Base-by-base conservation (phyloP, 2,113 vertebrate genomes). In the Notechis scutatus region DNA sequence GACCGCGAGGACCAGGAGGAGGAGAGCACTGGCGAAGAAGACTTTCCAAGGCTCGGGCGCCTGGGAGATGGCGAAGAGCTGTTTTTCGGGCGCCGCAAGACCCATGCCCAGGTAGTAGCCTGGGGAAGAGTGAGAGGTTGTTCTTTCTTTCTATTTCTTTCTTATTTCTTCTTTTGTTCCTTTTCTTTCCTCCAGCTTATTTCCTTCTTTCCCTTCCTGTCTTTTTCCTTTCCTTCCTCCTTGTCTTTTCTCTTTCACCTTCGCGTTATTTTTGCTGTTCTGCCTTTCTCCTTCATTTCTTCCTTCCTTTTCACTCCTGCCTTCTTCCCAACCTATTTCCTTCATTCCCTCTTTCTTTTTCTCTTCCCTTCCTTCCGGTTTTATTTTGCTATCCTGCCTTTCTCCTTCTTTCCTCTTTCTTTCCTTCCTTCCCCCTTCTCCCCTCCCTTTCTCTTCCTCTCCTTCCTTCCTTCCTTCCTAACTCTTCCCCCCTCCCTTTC, bases 41-140 rank as follows among this genome's bases (percentile, higher is more conserved):
- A 97, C 90, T 90, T 94, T 97, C 99, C 99, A 99, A 88, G 96
- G 93, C 20, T 97, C 96, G 0, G 97, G 97, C 90, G 98, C 98
- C 96, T 97, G 94, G 92, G 97, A 93, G 29, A 98, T 92, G 91
- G 96, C 97, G 64, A 93, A 96, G 24, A 99, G 97, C 59, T 98
- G 97, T 90, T 98, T 98, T 8, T 99, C 98, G 4, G 99, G 98
- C 81, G 98, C 98, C 21, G 99, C 99, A 0, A 99, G 95, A 95
- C 99, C 98, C 99, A 99, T 99, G 21, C 99, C 99, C 89, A 98
- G 39, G 85, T 98, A 99, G 96, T 99, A 99, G 93, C 99, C 99
- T 99, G 95, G 92, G 94, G 96, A 29, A 24, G 59, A 94, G 24
- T n/a, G 42, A 94, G 14, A 26, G 2, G 1, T 45, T 42, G 10